Conservation (phyloP, 2,797 vertebrate species). For the Thamnophis elegans region DNA sequence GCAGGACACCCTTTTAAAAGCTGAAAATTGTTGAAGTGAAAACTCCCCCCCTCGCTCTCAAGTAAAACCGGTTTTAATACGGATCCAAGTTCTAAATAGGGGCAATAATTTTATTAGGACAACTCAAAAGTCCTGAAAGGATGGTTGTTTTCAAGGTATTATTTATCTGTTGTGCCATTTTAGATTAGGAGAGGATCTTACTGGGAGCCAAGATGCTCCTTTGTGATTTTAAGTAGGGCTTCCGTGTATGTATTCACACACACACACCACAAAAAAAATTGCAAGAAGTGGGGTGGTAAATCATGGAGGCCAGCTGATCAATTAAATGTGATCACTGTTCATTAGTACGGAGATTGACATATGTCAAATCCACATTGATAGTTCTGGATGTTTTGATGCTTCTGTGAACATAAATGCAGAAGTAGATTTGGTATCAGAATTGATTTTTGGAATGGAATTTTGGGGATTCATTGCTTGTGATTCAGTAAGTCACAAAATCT, state of each 20-base stretch:
- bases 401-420: not conserved
- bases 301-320: not conserved
- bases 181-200: not conserved
- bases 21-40: not conserved
- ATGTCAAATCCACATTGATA: not conserved
- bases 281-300: not conserved
- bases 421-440: not conserved
- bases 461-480: not conserved
- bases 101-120: not conserved
- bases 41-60: fast-evolving
- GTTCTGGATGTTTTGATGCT: not conserved
- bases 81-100: not conserved
- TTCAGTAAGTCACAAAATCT: not conserved
- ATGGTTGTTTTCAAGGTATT: not conserved
- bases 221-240: not conserved
- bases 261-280: not conserved
- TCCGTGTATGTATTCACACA: not conserved
- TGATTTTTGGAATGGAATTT: not conserved
- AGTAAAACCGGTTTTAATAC: not conserved
- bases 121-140: not conserved
- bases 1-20: too few relatives aligned
- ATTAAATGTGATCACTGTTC: not conserved
- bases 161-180: not conserved
- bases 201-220: not conserved
- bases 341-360: not conserved